A percentile compares a stretch with the other conserved stretches of the same genome.
phyloP scores from a whole-genome alignment of 2,113 vertebrate species.

The Cyprinodon variegatus region DNA sequence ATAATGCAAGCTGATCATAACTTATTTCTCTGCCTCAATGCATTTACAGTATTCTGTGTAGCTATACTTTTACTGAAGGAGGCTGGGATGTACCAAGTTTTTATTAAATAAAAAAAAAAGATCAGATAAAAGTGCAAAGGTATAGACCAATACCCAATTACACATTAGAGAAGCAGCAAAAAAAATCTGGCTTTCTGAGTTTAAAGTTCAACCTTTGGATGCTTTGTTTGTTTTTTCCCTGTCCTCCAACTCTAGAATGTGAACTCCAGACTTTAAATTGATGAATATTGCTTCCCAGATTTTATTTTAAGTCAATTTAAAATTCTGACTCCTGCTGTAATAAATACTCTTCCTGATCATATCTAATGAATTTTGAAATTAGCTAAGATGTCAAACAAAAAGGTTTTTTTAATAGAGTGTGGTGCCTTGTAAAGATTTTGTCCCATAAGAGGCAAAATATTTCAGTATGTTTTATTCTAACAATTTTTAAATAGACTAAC shows the following conservation, averaged over 20 bases:
- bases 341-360: conserved; percentile 19
- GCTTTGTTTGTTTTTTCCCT: background rate
- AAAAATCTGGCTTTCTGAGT: background rate
- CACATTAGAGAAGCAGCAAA: background rate
- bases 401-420: background rate
- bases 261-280: background rate
- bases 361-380: background rate
- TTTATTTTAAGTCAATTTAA: background rate
- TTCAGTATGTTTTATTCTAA: no score
- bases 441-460: background rate
- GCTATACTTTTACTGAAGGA: background rate
- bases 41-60: background rate
- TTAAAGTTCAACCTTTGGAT: background rate
- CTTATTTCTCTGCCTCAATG: background rate
- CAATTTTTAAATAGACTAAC: background rate
- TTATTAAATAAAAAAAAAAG: background rate
- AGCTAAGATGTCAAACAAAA: background rate
- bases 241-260: no score
- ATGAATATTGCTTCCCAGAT: no score
- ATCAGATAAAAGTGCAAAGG: background rate
- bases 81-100: background rate
- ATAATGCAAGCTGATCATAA: background rate
- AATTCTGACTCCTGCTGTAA: background rate
- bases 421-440: background rate
- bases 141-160: background rate